Evolutionary conservation across 2,888 invertebrate genomes (phyloP).

Genomic region (Lasioglossum villosulum): DNA sequence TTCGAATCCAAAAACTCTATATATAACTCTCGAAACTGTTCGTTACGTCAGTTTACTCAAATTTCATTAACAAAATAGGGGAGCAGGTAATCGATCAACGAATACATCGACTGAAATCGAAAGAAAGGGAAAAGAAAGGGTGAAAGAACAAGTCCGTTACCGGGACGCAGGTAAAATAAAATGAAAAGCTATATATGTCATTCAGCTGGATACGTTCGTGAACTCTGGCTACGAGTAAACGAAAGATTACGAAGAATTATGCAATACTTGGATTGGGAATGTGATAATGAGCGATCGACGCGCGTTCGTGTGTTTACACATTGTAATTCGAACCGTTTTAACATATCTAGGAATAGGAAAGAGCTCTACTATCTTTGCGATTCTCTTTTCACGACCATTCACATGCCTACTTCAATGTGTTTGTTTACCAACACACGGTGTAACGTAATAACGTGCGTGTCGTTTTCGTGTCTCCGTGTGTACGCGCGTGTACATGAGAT

Average conservation of each 20-base stretch:
- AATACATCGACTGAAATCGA: not conserved
- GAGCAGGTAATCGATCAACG: not conserved
- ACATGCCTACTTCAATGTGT: not conserved
- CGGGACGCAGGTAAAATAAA: not conserved
- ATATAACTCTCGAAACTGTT: slow-evolving; percentile 17
- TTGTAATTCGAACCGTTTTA: slow-evolving; percentile 10
- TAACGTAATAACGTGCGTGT: not conserved
- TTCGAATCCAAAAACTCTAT: slow-evolving; percentile 14
- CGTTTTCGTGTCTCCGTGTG: not conserved
- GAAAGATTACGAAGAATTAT: slow-evolving; percentile 51
- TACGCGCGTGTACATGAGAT: no score
- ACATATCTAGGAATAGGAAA: slow-evolving; percentile 24
- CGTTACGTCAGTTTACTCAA: not conserved
- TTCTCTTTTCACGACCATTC: slow-evolving; percentile 7
- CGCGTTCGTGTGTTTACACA: slow-evolving; percentile 8
- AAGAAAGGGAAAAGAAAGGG: not conserved
- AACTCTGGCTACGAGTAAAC: slow-evolving; percentile 21
- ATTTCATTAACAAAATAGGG: not conserved
- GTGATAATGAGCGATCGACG: slow-evolving; percentile 8
- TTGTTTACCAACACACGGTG: not conserved
- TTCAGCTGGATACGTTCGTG: slow-evolving; percentile 26
- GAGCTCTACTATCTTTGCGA: not conserved
- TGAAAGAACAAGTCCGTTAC: not conserved
- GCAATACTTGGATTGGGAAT: slow-evolving; percentile 37
- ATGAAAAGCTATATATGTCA: slow-evolving; percentile 12